Conservation (phyloP, 2,797 vertebrate species). For the Melanotaenia pygmaea region DNA sequence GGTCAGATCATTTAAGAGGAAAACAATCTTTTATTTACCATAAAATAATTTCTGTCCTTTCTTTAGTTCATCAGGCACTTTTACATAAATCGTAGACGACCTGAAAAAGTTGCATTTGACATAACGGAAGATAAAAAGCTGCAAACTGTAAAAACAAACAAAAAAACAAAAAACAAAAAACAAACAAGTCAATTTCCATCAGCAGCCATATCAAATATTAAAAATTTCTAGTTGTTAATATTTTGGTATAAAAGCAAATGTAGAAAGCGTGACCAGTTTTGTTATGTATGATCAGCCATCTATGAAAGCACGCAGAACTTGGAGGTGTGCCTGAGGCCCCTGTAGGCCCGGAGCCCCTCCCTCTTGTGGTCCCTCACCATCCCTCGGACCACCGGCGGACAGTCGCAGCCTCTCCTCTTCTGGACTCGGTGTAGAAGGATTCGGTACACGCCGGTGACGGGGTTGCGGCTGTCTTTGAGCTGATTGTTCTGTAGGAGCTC, state of each 20-base stretch:
- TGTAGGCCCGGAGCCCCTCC: slow-evolving; percentile 83
- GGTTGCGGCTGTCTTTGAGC: slow-evolving; percentile 81
- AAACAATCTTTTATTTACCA: too few species aligned
- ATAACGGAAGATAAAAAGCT: neutral
- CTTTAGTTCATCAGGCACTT: too few species aligned
- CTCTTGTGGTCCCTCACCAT: slow-evolving; percentile 85
- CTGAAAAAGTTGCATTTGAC: neutral
- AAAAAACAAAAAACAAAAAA: too few species aligned
- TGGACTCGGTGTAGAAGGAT: slow-evolving; percentile 90
- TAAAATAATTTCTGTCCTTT: too few species aligned
- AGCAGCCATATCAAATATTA: neutral
- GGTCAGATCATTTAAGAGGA: too few species aligned
- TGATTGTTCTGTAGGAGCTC: slow-evolving; percentile 86
- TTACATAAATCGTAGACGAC: neutral
- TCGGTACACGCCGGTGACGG: slow-evolving; percentile 89
- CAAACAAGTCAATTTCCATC: neutral
- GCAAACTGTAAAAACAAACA: neutral
- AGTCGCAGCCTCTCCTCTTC: slow-evolving; percentile 85
- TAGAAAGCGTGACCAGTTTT: neutral
- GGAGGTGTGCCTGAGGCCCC: slow-evolving; percentile 88
- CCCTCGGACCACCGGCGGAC: slow-evolving; percentile 82
- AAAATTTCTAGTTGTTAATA: neutral
- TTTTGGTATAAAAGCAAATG: neutral
- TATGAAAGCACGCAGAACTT: slow-evolving; percentile 87
- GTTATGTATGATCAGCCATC: neutral